phyloP scores from a whole-genome alignment of 1,140 invertebrate species.

The Sipha flava region DNA sequence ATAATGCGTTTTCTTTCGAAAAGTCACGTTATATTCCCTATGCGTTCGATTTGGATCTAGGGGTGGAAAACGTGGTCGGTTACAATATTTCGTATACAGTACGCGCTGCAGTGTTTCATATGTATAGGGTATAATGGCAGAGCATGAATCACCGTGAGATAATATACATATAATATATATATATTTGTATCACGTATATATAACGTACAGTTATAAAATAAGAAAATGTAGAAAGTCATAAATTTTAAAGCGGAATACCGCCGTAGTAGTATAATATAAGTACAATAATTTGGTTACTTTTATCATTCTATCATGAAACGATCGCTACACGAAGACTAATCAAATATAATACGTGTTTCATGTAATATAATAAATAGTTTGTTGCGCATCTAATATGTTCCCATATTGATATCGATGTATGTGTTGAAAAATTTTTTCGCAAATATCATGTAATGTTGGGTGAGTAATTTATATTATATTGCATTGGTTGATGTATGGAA shows the following conservation, averaged over 20 bases:
- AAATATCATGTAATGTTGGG: too few species aligned
- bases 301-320: background rate
- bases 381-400: too few species aligned
- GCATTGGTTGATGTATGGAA: too few species aligned
- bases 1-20: constrained; percentile 30
- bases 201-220: background rate
- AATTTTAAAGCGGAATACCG: background rate
- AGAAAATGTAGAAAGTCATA: background rate
- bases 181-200: background rate
- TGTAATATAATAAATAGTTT: too few species aligned
- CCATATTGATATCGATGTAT: too few species aligned
- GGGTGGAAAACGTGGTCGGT: background rate
- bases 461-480: too few species aligned
- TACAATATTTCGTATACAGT: background rate
- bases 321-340: too few species aligned
- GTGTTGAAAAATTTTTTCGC: too few species aligned
- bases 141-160: constrained; percentile 7
- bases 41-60: background rate
- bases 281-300: background rate
- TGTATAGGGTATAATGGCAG: background rate
- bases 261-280: background rate
- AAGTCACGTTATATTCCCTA: constrained; percentile 23
- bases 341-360: too few species aligned
- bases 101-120: background rate
- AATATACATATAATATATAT: background rate